Base-by-base conservation (phyloP, 2,888 invertebrate genomes). In the Drosophila barbarae region DNA sequence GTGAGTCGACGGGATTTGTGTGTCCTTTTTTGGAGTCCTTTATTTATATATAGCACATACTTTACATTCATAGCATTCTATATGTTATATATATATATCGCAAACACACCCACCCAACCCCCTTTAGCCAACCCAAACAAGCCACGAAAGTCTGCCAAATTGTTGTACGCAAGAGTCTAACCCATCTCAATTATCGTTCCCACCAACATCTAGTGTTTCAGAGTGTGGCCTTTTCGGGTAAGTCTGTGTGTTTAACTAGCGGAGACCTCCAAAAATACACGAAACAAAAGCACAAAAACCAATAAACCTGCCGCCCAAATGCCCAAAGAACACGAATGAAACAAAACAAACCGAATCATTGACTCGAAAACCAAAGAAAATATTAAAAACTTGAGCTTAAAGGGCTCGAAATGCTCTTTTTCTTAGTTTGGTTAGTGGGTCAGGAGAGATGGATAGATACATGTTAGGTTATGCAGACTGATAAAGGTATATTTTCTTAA, bases 181-280 rank as follows among this genome's bases (percentile, higher is more conserved):
- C 87, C 83, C 84, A 86, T 82, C 81, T 87, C 87, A 86, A 88
- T 88, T 89, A 86, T 88, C 88, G 85, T 85, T 85, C 80, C 77
- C 87, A 88, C 71, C 85, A 80, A 85, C 86, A 87, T 89, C 82
- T 94, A 96, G 95, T 95, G 95, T 96, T 96, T 95, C 96, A 96
- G 94, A 95, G 95, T 92, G 95, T 96, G 94, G 96, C 96, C 91
- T 96, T 95, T 93, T 96, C 95, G 91, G 96, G 96, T 96, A 95
- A 96, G 96, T 89, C 60, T 68, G 59, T 59, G 69, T 68, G 53
- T 68, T 35, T 34, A 57, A 52, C 53, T 50, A 41, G 59, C 50
- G 69, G 68, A 47, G 46, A 69, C 66, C 67, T 26, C 9, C 5
- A 26, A 42, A 10, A 13, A 18, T 21, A 53, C 36, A 64, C 66